phyloP scores from a whole-genome alignment of 2,797 vertebrate genomes.

The Enteromius radiatus region DNA sequence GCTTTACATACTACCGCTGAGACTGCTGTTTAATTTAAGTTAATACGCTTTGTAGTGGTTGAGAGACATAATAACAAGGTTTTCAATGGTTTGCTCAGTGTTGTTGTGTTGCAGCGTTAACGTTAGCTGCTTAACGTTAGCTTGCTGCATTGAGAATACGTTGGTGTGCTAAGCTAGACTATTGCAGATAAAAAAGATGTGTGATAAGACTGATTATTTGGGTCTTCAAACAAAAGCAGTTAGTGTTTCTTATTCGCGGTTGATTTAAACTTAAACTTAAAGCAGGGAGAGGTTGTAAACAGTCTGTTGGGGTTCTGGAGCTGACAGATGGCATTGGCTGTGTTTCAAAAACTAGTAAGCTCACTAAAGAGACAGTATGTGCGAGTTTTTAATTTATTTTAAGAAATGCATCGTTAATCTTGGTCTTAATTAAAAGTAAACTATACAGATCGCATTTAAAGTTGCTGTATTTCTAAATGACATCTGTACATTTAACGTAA shows the following conservation, averaged over 20 bases:
- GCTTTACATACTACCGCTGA: background rate
- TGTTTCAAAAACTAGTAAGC: constrained; percentile 16
- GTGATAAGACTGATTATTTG: background rate
- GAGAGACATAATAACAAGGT: background rate
- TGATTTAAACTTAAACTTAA: background rate
- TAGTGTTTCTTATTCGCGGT: background rate
- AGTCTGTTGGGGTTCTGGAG: background rate
- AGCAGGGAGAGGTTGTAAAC: constrained; percentile 17
- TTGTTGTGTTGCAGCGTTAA: constrained; percentile 20
- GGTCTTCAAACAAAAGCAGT: background rate
- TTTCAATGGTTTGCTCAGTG: background rate
- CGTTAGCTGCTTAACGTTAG: constrained; percentile 28
- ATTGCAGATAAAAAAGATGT: background rate
- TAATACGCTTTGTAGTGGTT: background rate
- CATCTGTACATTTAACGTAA: background rate
- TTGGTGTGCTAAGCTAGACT: constrained; percentile 41
- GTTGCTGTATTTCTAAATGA: background rate
- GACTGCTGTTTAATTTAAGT: background rate
- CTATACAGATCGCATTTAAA: background rate
- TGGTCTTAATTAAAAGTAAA: background rate
- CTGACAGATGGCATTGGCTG: constrained; percentile 24
- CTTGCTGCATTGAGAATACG: constrained; percentile 22
- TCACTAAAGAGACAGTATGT: background rate
- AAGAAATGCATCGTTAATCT: background rate
- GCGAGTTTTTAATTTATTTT: background rate